Evolutionary conservation across 2,888 invertebrate species (phyloP).

Genomic region (Amblyjoppa fuscipennis): DNA sequence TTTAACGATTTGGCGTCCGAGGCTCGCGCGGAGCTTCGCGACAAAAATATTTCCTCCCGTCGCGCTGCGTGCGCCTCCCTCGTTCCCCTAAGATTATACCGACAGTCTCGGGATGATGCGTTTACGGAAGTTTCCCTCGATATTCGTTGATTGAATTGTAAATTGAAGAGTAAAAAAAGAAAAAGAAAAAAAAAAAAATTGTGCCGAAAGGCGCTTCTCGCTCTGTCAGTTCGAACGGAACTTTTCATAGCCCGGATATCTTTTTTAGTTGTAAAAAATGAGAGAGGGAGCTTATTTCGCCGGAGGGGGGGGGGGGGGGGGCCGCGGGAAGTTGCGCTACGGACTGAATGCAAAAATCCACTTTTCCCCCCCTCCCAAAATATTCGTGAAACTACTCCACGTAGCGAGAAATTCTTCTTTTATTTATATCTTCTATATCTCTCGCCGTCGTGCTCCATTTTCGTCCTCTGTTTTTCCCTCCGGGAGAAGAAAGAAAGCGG

Average conservation of each 20-base stretch:
- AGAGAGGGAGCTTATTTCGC: not conserved
- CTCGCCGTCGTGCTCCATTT: not conserved
- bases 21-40: not conserved
- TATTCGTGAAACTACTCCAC: conserved; percentile 49
- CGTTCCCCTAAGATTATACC: conserved; percentile 1
- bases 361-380: conserved; percentile 1
- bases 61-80: conserved; percentile 15
- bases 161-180: not conserved
- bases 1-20: conserved; percentile 38
- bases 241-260: not conserved
- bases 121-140: conserved; percentile 2
- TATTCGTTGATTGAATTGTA: conserved; percentile 1
- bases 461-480: not conserved
- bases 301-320: not conserved
- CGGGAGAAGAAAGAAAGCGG: conserved; percentile 49
- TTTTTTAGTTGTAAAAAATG: conserved; percentile 5
- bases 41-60: conserved; percentile 25
- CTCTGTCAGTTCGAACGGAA: too few relatives aligned
- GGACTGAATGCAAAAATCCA: conserved; percentile 41
- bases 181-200: too few relatives aligned
- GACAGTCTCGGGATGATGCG: not conserved
- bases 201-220: too few relatives aligned
- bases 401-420: conserved; percentile 21
- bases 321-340: not conserved
- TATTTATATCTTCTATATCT: conserved; percentile 12